phyloP scores from a whole-genome alignment of 2,888 invertebrate genomes.

The Synanthedon andrenaeformis region DNA sequence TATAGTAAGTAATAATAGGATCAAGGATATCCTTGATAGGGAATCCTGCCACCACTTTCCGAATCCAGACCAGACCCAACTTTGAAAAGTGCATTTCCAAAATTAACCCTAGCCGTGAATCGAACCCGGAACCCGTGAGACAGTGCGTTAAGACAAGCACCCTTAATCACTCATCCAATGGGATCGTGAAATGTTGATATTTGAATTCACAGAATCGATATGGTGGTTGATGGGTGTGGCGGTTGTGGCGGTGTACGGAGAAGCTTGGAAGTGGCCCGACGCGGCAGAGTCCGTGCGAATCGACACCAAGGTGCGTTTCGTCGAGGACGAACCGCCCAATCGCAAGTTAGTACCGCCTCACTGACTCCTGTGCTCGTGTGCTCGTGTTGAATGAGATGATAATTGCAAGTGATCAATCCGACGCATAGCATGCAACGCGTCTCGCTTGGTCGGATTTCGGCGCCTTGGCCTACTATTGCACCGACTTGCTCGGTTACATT shows the following conservation, averaged over 20 bases:
- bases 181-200: too few relatives aligned
- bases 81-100: too few relatives aligned
- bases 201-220: not conserved
- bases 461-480: constrained; percentile 31
- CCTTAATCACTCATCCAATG: too few relatives aligned
- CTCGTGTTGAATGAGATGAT: not conserved
- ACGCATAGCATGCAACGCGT: constrained; percentile 2
- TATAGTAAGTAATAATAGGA: too few relatives aligned
- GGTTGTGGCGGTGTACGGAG: constrained; percentile 18
- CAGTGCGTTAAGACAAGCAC: too few relatives aligned
- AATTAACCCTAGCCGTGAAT: too few relatives aligned
- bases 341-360: constrained; percentile 17
- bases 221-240: constrained; percentile 13
- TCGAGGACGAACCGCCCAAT: constrained; percentile 16
- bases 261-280: constrained; percentile 39
- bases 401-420: not conserved
- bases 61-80: too few relatives aligned
- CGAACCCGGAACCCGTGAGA: too few relatives aligned
- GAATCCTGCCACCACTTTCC: too few relatives aligned
- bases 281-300: constrained; percentile 32
- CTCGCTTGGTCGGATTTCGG: constrained; percentile 11
- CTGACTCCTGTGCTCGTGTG: too few relatives aligned
- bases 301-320: constrained; percentile 49
- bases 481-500: constrained; percentile 12
- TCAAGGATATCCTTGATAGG: too few relatives aligned